Evolutionary conservation across 2,797 vertebrate genomes (phyloP).

Genomic region (Neosilurus mollespiculum): DNA sequence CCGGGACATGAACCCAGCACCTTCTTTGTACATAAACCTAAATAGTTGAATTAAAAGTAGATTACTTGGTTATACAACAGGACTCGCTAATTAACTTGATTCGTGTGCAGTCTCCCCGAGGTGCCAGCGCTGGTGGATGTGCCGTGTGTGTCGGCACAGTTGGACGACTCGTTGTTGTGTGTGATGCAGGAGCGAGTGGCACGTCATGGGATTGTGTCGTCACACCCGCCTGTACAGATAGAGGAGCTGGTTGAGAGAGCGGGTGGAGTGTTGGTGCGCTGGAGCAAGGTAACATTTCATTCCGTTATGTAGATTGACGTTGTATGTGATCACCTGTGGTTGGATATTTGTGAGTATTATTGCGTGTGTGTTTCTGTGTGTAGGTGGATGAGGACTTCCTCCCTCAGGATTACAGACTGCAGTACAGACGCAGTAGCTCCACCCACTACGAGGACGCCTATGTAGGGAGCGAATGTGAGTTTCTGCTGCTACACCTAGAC

Average conservation of each 20-base stretch:
- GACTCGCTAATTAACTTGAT: not conserved
- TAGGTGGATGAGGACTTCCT: constrained; percentile 94
- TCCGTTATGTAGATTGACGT: no score
- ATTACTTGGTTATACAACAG: no score
- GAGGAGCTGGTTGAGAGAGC: constrained; percentile 93
- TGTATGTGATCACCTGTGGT: no score
- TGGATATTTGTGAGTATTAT: not conserved
- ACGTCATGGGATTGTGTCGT: constrained; percentile 85
- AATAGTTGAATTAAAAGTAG: not conserved
- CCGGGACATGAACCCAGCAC: no score
- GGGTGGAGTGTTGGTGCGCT: constrained; percentile 88
- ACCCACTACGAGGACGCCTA: constrained; percentile 89
- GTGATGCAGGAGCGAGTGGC: constrained; percentile 82
- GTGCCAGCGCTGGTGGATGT: constrained; percentile 92
- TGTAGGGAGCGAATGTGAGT: constrained; percentile 86
- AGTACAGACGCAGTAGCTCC: constrained; percentile 80
- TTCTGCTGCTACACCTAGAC: constrained; percentile 88
- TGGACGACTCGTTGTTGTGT: constrained; percentile 88
- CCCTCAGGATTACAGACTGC: constrained; percentile 87
- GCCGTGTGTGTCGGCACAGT: constrained; percentile 90
- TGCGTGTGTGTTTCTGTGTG: constrained; percentile 26
- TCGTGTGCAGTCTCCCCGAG: constrained; percentile 84
- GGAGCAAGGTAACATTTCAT: constrained; percentile 85
- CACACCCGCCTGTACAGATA: constrained; percentile 91
- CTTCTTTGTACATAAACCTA: not conserved